These are phyloP conservation scores for Proteles cristata DNA, from an alignment of 2,113 vertebrate species.

Conservation along the genomic window DNA sequence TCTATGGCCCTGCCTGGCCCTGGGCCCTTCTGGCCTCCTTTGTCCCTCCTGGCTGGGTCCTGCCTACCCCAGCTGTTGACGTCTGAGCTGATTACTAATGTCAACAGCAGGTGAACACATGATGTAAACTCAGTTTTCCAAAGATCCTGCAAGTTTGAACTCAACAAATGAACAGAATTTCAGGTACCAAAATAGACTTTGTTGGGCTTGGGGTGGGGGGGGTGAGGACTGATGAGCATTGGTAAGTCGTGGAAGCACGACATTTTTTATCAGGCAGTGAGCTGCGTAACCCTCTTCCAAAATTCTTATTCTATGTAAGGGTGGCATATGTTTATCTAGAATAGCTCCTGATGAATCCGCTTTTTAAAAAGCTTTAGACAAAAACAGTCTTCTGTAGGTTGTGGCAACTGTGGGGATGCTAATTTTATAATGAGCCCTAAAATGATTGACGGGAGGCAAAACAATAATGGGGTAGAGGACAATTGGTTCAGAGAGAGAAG, in stretches of 20 bases:
- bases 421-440: neutral
- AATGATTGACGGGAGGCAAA: neutral
- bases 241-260: neutral
- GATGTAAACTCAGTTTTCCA: neutral
- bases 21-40: neutral
- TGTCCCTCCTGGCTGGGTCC: neutral
- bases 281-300: neutral
- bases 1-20: no score
- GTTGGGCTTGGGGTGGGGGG: neutral
- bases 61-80: neutral
- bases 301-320: neutral
- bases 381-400: slow-evolving; percentile 60
- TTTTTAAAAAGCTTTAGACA: slow-evolving; percentile 26
- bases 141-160: neutral
- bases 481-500: neutral
- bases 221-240: neutral
- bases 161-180: neutral
- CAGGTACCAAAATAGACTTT: neutral
- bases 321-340: slow-evolving; percentile 61
- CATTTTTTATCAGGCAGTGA: neutral
- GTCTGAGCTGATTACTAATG: neutral
- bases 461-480: neutral
- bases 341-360: slow-evolving; percentile 44
- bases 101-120: neutral
- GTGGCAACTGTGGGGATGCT: slow-evolving; percentile 32